Base-by-base conservation (phyloP, 2,797 vertebrate species). In the Erethizon dorsatum region DNA sequence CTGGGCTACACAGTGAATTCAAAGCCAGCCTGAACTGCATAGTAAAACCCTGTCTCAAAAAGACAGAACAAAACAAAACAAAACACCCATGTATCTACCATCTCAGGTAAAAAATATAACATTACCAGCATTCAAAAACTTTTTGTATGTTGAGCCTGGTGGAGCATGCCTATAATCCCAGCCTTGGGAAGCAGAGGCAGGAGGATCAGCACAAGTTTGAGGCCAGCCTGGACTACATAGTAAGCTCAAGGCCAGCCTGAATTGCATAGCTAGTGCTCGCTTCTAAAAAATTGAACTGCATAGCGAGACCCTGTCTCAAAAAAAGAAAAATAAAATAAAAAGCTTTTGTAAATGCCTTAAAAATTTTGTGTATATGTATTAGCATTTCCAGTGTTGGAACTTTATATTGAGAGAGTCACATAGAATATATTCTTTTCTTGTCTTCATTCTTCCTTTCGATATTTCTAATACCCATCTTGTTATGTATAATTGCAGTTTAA, bases 61-160 rank as follows among this genome's bases (percentile, higher is more conserved):
- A 61, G 8, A 61, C 24, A 61, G 26, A 61, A 61, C 59, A 61
- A 61, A 61, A 22, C 24, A 26, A 59, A 59, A 59, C 57, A 59
- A 59, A 59, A 10, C 24, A 61, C 26, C 24, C 6, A 47, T 26
- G 28, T 56, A 67, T 84, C 57, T 47, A 82, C 65, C 20, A 54
- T 47, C 77, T 8, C 67, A 71, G 69, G 85, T 3, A 31, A 95
- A 92, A 61, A 85, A 83, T 45, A 79, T 83, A 92, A 63, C 37
- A 75, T 37, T 63, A 57, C 54, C 57, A 95, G 50, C 33, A 91
- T 67, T 85, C 57, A 87, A 67, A 86, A 92, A 6, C 50, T 83
- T 79, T 15, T 67, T 67, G 65, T 7, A 67, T 67, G 65, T 13
- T n/a, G 28, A 17, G 7, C 33, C 65, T 69, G 65, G 33, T 69